Percentiles rank a stretch among this genome's conserved stretches.
phyloP scores from a whole-genome alignment of 2,113 vertebrate genomes.

The Nothobranchius kuhntae region DNA sequence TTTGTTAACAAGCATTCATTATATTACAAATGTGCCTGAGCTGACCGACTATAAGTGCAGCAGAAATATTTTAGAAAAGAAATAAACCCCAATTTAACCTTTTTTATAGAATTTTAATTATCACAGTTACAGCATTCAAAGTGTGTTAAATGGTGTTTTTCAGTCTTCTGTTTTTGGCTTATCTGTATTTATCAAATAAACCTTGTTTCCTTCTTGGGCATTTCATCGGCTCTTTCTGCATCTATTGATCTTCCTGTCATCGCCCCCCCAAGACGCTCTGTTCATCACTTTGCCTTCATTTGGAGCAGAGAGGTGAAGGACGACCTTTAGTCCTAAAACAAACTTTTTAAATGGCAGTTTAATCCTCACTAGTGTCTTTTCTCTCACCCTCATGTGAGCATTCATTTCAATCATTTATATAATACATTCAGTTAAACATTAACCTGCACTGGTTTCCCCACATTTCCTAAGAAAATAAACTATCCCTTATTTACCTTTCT shows the following conservation, averaged over 20 bases:
- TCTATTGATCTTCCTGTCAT: slow-evolving; percentile 71
- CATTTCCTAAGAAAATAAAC: no score
- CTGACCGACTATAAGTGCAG: background rate
- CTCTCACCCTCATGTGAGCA: no score
- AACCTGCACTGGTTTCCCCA: no score
- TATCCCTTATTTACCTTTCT: no score
- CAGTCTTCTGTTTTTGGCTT: background rate
- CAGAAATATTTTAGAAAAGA: background rate
- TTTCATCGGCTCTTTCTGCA: slow-evolving; percentile 66
- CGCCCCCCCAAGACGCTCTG: slow-evolving; percentile 41
- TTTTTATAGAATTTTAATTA: background rate
- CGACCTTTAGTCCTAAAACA: background rate
- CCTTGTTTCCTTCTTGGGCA: slow-evolving; percentile 57
- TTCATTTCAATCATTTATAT: no score
- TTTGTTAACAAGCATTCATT: background rate
- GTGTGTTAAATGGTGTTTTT: background rate
- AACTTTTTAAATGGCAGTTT: background rate
- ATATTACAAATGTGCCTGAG: background rate
- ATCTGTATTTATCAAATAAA: slow-evolving; percentile 62
- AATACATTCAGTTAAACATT: no score
- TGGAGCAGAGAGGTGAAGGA: slow-evolving; percentile 19
- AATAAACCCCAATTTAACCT: background rate
- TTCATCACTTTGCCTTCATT: slow-evolving; percentile 38
- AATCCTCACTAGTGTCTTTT: no score
- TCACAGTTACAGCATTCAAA: background rate